Percentiles rank a stretch among this genome's conserved stretches.
These are phyloP conservation scores for Perca schrenkii DNA, from an alignment of 2,113 vertebrate genomes.

Conservation along the genomic window DNA sequence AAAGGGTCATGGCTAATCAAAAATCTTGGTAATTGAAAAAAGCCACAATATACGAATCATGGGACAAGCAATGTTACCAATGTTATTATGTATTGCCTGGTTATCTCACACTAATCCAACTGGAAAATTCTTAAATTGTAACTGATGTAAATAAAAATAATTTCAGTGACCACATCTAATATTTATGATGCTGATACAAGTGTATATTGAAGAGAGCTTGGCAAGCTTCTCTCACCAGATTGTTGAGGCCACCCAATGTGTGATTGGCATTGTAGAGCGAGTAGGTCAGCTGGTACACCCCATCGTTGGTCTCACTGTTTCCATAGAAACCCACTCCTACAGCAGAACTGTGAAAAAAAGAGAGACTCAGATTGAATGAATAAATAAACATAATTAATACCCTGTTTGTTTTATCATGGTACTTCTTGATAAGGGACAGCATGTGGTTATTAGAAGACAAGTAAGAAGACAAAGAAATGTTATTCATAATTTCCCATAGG, in stretches of 20 bases:
- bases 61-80: background rate
- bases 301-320: slow-evolving; percentile 97
- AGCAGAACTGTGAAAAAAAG: slow-evolving; percentile 86
- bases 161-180: background rate
- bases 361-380: slow-evolving; percentile 42
- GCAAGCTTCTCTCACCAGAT: slow-evolving; percentile 86
- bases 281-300: slow-evolving; percentile 94
- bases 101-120: slow-evolving; percentile 1
- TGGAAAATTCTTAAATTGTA: slow-evolving; percentile 1
- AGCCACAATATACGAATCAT: background rate
- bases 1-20: slow-evolving; percentile 12
- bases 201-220: background rate
- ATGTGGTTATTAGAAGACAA: slow-evolving; percentile 10
- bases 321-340: slow-evolving; percentile 97
- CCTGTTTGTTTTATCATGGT: background rate
- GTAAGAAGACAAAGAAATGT: background rate
- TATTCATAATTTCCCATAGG: slow-evolving; percentile 2
- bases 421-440: background rate
- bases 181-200: background rate
- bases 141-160: background rate
- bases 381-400: slow-evolving; percentile 29
- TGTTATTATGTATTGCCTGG: background rate
- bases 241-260: slow-evolving; percentile 89
- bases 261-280: slow-evolving; percentile 94
- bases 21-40: slow-evolving; percentile 27